Percentiles rank a stretch among this genome's conserved stretches.
These are phyloP conservation scores for Heliconius melpomene DNA, from an alignment of 1,140 invertebrate species.

Conservation along the genomic window DNA sequence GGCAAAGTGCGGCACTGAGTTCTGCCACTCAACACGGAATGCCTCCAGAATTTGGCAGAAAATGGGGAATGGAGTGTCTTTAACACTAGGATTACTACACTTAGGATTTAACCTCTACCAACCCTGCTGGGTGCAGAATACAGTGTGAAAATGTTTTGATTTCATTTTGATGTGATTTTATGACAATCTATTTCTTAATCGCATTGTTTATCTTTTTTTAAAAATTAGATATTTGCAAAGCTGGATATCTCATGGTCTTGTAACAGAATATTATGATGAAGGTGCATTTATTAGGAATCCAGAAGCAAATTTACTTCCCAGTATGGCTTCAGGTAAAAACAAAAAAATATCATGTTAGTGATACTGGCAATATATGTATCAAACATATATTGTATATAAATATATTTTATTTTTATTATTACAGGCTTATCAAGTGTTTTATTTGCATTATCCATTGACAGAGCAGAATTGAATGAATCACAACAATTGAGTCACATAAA, in stretches of 20 bases:
- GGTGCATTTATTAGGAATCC: conserved; percentile 91
- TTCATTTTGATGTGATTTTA: no score
- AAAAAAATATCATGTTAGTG: neutral
- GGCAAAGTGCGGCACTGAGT: no score
- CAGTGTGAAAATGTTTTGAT: no score
- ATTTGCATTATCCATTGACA: conserved; percentile 95
- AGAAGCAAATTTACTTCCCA: conserved; percentile 89
- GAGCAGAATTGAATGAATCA: conserved; percentile 88
- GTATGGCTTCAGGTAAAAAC: conserved; percentile 88
- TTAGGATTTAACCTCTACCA: no score
- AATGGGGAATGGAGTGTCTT: no score
- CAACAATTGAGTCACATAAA: conserved; percentile 68
- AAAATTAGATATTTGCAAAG: conserved; percentile 85
- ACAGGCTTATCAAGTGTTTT: conserved; percentile 91
- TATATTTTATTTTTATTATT: conserved; percentile 21
- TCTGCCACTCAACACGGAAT: no score
- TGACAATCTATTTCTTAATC: neutral
- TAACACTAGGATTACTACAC: no score
- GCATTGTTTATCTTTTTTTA: neutral
- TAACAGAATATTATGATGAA: conserved; percentile 90
- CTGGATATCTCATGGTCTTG: conserved; percentile 85
- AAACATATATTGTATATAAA: conserved; percentile 1
- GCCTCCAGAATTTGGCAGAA: no score
- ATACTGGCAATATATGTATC: neutral
- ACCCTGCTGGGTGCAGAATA: no score